phyloP scores from a whole-genome alignment of 2,888 invertebrate species.

The Kuschelorhynchus macadamiae region DNA sequence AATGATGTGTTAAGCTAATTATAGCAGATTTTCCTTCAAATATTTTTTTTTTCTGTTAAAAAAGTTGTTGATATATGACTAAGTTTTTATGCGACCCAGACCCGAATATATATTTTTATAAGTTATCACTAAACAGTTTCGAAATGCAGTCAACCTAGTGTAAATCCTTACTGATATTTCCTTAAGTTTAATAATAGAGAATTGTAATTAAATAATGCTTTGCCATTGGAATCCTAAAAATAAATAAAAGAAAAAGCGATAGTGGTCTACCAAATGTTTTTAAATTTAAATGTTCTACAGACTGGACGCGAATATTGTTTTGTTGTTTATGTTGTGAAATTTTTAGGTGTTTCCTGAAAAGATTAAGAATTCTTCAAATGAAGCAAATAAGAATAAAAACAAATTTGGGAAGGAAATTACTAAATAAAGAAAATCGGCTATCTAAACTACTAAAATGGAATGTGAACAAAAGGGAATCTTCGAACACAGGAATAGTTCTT shows the following conservation, averaged over 20 bases:
- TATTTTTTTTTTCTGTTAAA: no score
- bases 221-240: slow-evolving; percentile 10
- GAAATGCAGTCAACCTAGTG: slow-evolving; percentile 12
- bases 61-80: no score
- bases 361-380: slow-evolving; percentile 50
- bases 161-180: slow-evolving; percentile 12
- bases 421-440: slow-evolving; percentile 31
- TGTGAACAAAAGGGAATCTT: not conserved
- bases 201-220: not conserved
- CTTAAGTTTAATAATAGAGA: no score
- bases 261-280: slow-evolving; percentile 27
- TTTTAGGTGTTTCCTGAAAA: slow-evolving; percentile 51
- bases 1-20: no score
- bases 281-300: slow-evolving; percentile 11
- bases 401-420: slow-evolving; percentile 17
- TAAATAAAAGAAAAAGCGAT: slow-evolving; percentile 23
- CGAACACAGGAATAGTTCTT: not conserved
- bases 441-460: slow-evolving; percentile 46
- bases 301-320: not conserved
- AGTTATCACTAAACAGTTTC: slow-evolving; percentile 3
- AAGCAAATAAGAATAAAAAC: slow-evolving; percentile 41
- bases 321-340: slow-evolving; percentile 5
- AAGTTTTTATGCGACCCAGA: no score
- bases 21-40: no score
- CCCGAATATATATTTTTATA: no score